These are phyloP conservation scores for Polietes domitor DNA, from an alignment of 2,888 invertebrate genomes.

Conservation along the genomic window DNA sequence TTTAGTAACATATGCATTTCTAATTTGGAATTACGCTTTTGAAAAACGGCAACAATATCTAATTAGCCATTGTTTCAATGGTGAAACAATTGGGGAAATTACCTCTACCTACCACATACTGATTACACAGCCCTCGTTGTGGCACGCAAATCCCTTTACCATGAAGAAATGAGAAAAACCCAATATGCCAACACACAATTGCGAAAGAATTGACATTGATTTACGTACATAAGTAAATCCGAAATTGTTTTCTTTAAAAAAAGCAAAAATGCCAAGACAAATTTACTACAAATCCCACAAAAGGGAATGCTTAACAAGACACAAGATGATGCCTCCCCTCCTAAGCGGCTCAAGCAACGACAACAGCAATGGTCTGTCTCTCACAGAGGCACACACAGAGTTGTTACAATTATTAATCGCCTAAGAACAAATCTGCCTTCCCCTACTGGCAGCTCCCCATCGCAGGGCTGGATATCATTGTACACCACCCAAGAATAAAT, in stretches of 20 bases:
- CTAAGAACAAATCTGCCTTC: not conserved
- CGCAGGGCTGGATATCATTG: too few relatives aligned
- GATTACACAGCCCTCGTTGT: constrained; percentile 34
- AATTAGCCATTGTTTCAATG: too few relatives aligned
- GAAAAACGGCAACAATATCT: too few relatives aligned
- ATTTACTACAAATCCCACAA: not conserved
- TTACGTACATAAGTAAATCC: constrained; percentile 37
- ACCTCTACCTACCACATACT: too few relatives aligned
- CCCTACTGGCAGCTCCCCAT: not conserved
- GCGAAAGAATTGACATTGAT: constrained; percentile 41
- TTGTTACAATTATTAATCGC: constrained; percentile 38
- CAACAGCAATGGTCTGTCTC: constrained; percentile 17
- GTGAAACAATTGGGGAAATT: too few relatives aligned
- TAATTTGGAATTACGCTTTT: too few relatives aligned
- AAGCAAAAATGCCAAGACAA: not conserved
- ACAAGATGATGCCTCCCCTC: constrained; percentile 26
- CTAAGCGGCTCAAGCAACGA: constrained; percentile 15
- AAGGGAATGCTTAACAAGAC: not conserved
- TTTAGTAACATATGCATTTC: too few relatives aligned
- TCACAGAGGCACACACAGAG: constrained; percentile 17
- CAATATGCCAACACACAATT: constrained; percentile 25
- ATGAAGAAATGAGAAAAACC: not conserved
- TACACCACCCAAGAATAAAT: not conserved
- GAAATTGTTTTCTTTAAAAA: not conserved
- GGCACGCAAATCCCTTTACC: not conserved